phyloP scores from a whole-genome alignment of 2,797 vertebrate genomes.

The Spondyliosoma cantharus region DNA sequence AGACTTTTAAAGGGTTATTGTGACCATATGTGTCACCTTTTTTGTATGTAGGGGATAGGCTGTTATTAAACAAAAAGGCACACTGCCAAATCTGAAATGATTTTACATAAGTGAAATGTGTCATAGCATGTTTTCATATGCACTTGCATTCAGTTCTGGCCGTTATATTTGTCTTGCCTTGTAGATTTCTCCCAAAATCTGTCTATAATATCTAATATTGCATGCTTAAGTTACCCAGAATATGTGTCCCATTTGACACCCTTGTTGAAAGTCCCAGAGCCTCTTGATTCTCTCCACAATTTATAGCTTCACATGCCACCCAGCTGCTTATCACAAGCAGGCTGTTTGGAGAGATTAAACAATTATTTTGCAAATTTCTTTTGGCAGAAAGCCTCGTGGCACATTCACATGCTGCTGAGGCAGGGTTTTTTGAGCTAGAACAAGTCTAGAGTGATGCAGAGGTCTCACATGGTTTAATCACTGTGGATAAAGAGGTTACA shows the following conservation, averaged over 20 bases:
- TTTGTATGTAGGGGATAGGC: background rate
- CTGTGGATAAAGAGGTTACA: conserved; percentile 22
- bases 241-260: background rate
- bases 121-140: background rate
- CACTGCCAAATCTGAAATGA: background rate
- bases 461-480: conserved; percentile 34
- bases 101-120: background rate
- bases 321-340: conserved; percentile 49
- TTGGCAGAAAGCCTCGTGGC: conserved; percentile 19
- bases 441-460: conserved; percentile 18
- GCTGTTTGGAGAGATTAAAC: conserved; percentile 53
- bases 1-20: background rate
- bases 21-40: background rate
- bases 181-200: too few relatives aligned
- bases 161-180: background rate
- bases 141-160: background rate
- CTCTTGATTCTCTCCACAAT: conserved; percentile 17
- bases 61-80: background rate
- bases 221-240: background rate
- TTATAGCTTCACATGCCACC: conserved; percentile 32
- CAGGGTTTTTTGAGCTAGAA: conserved; percentile 37
- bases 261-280: conserved; percentile 34
- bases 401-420: conserved; percentile 46
- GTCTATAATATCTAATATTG: too few relatives aligned
- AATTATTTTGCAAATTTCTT: conserved; percentile 53